A percentile compares a stretch with the other conserved stretches of the same genome.
Evolutionary conservation across 2,888 invertebrate genomes (phyloP).

Genomic region (Holacanthella duospinosa): DNA sequence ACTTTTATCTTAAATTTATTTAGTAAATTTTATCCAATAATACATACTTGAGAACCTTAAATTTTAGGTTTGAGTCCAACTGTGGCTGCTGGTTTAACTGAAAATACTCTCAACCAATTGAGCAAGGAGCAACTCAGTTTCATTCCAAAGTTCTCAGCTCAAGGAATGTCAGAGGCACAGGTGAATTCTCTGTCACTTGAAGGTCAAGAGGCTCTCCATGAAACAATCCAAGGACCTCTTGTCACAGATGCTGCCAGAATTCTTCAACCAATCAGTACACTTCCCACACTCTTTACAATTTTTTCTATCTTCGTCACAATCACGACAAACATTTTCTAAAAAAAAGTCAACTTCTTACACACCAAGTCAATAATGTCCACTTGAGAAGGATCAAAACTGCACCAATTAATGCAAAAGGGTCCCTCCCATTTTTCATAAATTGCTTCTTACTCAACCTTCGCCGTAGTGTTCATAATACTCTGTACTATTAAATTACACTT

Average conservation of each 20-base stretch:
- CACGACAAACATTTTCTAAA: background rate
- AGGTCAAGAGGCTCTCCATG: constrained; percentile 17
- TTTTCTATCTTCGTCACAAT: background rate
- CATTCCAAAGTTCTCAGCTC: constrained; percentile 31
- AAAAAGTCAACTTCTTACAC: no score
- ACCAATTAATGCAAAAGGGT: background rate
- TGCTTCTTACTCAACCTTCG: background rate
- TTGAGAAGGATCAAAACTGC: background rate
- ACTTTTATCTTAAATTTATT: background rate
- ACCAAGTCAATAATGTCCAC: no score
- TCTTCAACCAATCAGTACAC: background rate
- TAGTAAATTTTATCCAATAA: background rate
- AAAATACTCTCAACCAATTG: constrained; percentile 13
- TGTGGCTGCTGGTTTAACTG: constrained; percentile 19
- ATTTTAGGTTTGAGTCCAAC: constrained; percentile 24
- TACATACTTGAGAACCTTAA: no score
- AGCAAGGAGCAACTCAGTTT: constrained; percentile 23
- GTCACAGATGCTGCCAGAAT: no score
- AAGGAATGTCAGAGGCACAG: constrained; percentile 25
- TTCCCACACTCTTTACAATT: background rate
- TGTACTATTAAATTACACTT: no score
- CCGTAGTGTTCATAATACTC: background rate
- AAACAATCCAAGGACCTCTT: constrained; percentile 20
- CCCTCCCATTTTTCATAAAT: background rate
- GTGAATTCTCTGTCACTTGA: constrained; percentile 16